phyloP scores from a whole-genome alignment of 1,140 invertebrate genomes.

The Plodia interpunctella region DNA sequence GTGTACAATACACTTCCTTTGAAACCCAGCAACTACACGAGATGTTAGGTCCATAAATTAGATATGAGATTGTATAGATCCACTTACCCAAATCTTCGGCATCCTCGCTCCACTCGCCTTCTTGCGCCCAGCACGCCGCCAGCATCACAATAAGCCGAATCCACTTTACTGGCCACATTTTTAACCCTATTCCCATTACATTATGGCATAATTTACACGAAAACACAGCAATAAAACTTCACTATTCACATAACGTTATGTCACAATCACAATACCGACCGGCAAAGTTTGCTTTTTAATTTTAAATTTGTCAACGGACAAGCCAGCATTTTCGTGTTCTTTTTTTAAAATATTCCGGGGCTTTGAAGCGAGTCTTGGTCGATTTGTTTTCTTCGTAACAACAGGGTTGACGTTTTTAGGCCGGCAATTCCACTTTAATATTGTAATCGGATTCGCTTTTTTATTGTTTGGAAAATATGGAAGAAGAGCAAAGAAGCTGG shows the following conservation, averaged over 20 bases:
- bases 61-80: neutral
- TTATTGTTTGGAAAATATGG: conserved; percentile 7
- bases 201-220: conserved; percentile 27
- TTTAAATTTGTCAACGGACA: conserved; percentile 7
- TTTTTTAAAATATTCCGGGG: conserved; percentile 1
- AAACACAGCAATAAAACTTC: neutral
- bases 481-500: neutral
- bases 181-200: conserved; percentile 35
- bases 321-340: conserved; percentile 5
- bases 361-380: conserved; percentile 3
- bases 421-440: conserved; percentile 8
- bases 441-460: conserved; percentile 2
- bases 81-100: conserved; percentile 64
- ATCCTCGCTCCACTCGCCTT: conserved; percentile 69
- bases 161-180: conserved; percentile 66
- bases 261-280: neutral
- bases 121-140: conserved; percentile 64
- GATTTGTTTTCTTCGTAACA: conserved; percentile 7
- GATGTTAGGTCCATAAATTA: neutral
- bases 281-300: conserved; percentile 4
- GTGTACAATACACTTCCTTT: too few relatives aligned
- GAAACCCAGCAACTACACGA: too few relatives aligned
- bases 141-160: conserved; percentile 58
- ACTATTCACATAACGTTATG: neutral
- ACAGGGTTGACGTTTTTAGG: conserved; percentile 12